Evolutionary conservation across 1,140 invertebrate species (phyloP).

Genomic region (Nasonia giraulti): DNA sequence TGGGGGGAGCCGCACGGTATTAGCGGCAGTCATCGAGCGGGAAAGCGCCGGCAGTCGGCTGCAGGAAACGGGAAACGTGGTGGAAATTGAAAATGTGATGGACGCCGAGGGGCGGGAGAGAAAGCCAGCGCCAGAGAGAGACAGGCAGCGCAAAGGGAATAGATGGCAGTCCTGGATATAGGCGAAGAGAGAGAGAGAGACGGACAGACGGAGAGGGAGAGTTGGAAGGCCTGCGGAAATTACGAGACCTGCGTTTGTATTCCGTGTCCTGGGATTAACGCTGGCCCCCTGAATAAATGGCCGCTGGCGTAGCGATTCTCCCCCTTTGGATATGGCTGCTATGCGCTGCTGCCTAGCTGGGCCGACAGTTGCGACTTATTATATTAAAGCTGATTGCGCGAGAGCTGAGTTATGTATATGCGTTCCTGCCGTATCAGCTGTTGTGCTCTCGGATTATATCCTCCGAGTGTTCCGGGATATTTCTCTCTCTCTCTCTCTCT

Average conservation of each 20-base stretch:
- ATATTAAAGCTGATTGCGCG: conserved; percentile 5
- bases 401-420: background rate
- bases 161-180: conserved; percentile 61
- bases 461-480: background rate
- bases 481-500: background rate
- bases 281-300: conserved; percentile 43
- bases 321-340: background rate
- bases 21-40: conserved; percentile 25
- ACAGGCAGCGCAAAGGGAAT: conserved; percentile 49
- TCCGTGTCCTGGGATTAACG: conserved; percentile 53
- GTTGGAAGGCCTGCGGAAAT: conserved; percentile 66
- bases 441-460: background rate
- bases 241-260: conserved; percentile 60
- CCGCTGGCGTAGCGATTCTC: background rate
- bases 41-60: conserved; percentile 36
- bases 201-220: conserved; percentile 58
- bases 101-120: conserved; percentile 52
- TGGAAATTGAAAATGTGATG: conserved; percentile 75
- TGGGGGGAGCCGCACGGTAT: conserved; percentile 19
- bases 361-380: conserved; percentile 27
- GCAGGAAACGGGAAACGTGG: conserved; percentile 73
- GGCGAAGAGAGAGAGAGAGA: conserved; percentile 53
- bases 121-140: background rate
- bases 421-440: conserved; percentile 1
- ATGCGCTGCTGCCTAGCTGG: too few relatives aligned